Conservation (phyloP, 2,888 invertebrate genomes). For the Marasmarcha lunaedactyla region DNA sequence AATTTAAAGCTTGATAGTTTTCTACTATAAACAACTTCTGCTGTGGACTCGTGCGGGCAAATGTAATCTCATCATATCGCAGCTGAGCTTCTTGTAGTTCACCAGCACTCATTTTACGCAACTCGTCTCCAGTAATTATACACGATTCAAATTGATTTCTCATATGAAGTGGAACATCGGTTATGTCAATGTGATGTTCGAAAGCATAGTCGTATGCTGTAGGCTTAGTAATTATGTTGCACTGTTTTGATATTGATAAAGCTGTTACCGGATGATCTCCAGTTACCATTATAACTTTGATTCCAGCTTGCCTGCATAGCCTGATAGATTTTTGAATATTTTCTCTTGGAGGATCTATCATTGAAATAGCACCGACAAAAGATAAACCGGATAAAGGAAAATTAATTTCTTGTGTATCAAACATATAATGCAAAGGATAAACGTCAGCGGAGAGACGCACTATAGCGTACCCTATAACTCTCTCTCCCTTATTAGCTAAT, state of each 20-base stretch:
- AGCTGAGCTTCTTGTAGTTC: constrained; percentile 71
- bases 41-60: constrained; percentile 78
- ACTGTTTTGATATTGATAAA: constrained; percentile 76
- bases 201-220: constrained; percentile 80
- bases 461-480: constrained; percentile 88
- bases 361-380: constrained; percentile 75
- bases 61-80: constrained; percentile 78
- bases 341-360: constrained; percentile 79
- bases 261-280: constrained; percentile 82
- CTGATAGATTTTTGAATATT: constrained; percentile 76
- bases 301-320: constrained; percentile 77
- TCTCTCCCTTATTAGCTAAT: constrained; percentile 86
- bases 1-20: constrained; percentile 81
- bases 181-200: constrained; percentile 63
- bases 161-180: constrained; percentile 60
- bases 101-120: constrained; percentile 65
- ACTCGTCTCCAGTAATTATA: constrained; percentile 61
- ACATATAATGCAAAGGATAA: constrained; percentile 65
- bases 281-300: constrained; percentile 79
- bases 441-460: constrained; percentile 63
- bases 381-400: constrained; percentile 74
- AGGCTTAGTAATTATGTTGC: constrained; percentile 73
- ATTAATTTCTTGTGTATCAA: constrained; percentile 72
- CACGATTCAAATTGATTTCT: constrained; percentile 45
- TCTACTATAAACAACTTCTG: constrained; percentile 80